Conservation (phyloP, 1,140 invertebrate species). For the Stegodyphus dumicola region DNA sequence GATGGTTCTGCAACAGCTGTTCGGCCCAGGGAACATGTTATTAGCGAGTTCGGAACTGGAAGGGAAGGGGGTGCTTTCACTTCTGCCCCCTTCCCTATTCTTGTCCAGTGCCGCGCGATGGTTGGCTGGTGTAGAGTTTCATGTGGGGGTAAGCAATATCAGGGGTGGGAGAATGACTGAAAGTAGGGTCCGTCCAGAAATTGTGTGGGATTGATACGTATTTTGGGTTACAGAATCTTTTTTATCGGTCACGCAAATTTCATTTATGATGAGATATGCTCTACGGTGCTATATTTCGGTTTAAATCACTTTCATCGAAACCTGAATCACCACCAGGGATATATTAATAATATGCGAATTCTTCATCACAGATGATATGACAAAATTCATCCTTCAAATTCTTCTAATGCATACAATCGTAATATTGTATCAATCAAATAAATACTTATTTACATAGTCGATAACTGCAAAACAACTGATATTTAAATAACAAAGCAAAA, state of each 20-base stretch:
- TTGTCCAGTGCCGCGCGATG: constrained; percentile 20
- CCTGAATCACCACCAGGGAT: too few relatives aligned
- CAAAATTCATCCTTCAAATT: too few relatives aligned
- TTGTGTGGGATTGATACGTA: constrained; percentile 28
- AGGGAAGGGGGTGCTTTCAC: constrained; percentile 4
- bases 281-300: too few relatives aligned
- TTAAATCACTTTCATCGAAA: too few relatives aligned
- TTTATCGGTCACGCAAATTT: neutral
- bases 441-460: too few relatives aligned
- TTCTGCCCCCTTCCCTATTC: constrained; percentile 8
- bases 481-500: too few relatives aligned
- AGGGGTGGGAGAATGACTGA: neutral
- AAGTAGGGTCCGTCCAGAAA: constrained; percentile 35
- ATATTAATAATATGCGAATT: too few relatives aligned
- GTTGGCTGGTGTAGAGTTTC: constrained; percentile 19
- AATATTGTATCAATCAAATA: too few relatives aligned
- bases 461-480: too few relatives aligned
- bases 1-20: constrained; percentile 60
- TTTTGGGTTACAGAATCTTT: neutral
- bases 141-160: neutral
- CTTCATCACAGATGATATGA: too few relatives aligned
- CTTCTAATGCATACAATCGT: too few relatives aligned
- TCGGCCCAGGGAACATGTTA: constrained; percentile 55
- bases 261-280: too few relatives aligned
- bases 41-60: constrained; percentile 39